Evolutionary conservation across 2,797 vertebrate genomes (phyloP).

Genomic region (Pangasius sanitwongsei): DNA sequence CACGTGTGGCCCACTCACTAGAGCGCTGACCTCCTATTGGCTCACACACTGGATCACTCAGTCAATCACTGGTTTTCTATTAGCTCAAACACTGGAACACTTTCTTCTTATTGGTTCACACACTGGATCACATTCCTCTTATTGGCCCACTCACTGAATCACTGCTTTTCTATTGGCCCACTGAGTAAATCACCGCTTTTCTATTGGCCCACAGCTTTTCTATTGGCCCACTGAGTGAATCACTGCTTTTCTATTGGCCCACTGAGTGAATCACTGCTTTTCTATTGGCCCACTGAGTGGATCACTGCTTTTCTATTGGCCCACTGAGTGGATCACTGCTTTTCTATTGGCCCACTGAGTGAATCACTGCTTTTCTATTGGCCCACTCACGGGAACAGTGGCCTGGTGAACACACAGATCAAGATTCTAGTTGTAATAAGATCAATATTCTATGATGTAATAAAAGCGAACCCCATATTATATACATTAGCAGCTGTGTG

Average conservation of each 20-base stretch:
- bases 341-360: too few species aligned
- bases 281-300: neutral
- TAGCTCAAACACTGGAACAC: neutral
- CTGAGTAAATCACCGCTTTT: too few species aligned
- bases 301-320: neutral
- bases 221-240: neutral
- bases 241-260: too few species aligned
- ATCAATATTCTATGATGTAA: too few species aligned
- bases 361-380: neutral
- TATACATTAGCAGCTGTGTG: neutral
- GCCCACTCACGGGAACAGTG: neutral
- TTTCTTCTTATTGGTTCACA: neutral
- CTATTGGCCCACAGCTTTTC: too few species aligned
- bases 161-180: neutral
- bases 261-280: too few species aligned
- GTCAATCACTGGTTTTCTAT: neutral
- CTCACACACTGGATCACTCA: neutral
- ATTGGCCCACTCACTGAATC: neutral
- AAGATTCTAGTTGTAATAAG: neutral
- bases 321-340: too few species aligned
- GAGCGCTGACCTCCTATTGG: neutral
- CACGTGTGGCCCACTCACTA: neutral
- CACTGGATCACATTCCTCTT: neutral
- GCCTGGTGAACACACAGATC: neutral
- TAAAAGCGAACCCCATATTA: neutral